These are phyloP conservation scores for Centroberyx gerrardi DNA, from an alignment of 2,797 vertebrate genomes.

Conservation along the genomic window DNA sequence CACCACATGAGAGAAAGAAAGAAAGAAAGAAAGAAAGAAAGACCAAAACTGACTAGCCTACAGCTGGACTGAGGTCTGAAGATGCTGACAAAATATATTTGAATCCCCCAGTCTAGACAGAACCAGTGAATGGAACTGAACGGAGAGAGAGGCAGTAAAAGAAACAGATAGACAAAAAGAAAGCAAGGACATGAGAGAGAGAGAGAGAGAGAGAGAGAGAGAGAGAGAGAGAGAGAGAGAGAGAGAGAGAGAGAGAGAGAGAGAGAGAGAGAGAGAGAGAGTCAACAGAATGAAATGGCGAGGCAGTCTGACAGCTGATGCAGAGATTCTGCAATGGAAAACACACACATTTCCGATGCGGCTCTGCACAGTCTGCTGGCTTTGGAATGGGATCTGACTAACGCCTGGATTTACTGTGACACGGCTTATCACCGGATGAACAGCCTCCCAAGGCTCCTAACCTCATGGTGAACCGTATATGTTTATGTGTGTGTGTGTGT, in stretches of 20 bases:
- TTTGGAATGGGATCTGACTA: constrained; percentile 64
- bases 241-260: neutral
- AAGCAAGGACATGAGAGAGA: constrained; percentile 7
- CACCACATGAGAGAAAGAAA: neutral
- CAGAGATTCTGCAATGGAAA: constrained; percentile 41
- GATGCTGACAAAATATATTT: constrained; percentile 25
- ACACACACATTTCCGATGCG: constrained; percentile 45
- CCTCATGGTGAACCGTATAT: constrained; percentile 41
- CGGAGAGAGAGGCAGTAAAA: neutral
- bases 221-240: constrained; percentile 3
- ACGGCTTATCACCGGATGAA: constrained; percentile 59
- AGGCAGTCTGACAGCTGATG: constrained; percentile 21
- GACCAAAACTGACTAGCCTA: neutral
- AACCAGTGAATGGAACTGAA: constrained; percentile 44
- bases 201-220: neutral
- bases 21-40: neutral
- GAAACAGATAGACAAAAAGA: neutral
- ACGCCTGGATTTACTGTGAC: constrained; percentile 58
- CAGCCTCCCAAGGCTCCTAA: constrained; percentile 43
- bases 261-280: neutral
- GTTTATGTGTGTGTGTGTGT: constrained; percentile 32
- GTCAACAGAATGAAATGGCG: constrained; percentile 13
- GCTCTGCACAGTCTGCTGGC: constrained; percentile 58
- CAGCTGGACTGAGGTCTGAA: no score
- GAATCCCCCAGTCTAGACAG: constrained; percentile 47